phyloP scores from a whole-genome alignment of 2,113 vertebrate genomes.

The Rhinogobius similis region DNA sequence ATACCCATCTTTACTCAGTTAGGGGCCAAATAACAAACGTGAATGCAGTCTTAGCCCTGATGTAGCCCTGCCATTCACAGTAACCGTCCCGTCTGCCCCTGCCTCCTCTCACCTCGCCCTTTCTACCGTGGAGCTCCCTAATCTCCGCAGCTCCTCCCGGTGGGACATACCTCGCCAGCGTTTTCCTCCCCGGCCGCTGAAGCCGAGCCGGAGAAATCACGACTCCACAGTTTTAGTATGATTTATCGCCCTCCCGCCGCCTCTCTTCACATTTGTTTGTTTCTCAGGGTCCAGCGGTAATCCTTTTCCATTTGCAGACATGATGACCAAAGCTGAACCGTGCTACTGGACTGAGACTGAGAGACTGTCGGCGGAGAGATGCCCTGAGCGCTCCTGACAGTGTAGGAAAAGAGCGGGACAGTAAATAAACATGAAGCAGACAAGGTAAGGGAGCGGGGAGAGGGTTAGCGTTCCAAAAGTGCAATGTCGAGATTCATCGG shows the following conservation, averaged over 20 bases:
- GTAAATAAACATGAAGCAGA: not conserved
- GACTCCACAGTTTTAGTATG: slow-evolving; percentile 49
- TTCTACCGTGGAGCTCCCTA: slow-evolving; percentile 70
- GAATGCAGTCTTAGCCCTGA: not conserved
- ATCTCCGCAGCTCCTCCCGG: slow-evolving; percentile 62
- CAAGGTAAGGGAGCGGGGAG: not conserved
- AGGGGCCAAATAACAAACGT: no score
- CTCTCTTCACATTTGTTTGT: slow-evolving; percentile 61
- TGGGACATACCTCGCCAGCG: slow-evolving; percentile 59
- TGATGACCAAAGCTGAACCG: slow-evolving; percentile 23
- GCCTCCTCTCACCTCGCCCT: slow-evolving; percentile 50
- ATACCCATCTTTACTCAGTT: no score
- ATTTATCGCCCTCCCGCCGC: slow-evolving; percentile 51
- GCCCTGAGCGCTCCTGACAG: slow-evolving; percentile 8
- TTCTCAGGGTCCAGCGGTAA: slow-evolving; percentile 33
- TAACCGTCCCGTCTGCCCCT: slow-evolving; percentile 62
- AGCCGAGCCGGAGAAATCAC: slow-evolving; percentile 32
- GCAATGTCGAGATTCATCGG: not conserved
- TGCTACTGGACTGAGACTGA: slow-evolving; percentile 16
- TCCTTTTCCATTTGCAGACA: slow-evolving; percentile 39
- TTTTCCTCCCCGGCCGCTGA: slow-evolving; percentile 40
- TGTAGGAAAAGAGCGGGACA: not conserved
- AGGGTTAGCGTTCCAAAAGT: not conserved
- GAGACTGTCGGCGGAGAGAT: slow-evolving; percentile 23
- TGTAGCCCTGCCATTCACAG: slow-evolving; percentile 30